Conservation (phyloP, 1,140 invertebrate genomes). For the Drosophila saltans region DNA sequence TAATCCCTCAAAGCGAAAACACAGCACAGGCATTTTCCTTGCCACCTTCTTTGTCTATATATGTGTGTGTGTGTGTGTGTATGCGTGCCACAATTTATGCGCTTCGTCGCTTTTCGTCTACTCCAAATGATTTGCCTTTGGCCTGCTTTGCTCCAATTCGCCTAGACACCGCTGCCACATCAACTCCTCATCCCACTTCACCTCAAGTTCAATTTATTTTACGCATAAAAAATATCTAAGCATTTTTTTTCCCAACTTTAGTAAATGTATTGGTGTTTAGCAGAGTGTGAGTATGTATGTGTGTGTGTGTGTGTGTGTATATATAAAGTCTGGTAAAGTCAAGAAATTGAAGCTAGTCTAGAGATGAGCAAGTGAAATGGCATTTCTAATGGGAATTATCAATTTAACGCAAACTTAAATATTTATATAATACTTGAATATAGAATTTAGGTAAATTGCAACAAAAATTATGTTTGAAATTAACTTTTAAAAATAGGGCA, state of each 20-base stretch:
- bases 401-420: background rate
- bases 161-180: background rate
- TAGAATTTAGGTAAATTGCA: background rate
- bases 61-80: conserved; percentile 6
- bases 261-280: conserved; percentile 56
- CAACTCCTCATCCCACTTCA: conserved; percentile 19
- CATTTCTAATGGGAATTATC: conserved; percentile 6
- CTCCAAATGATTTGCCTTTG: conserved; percentile 68
- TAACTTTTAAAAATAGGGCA: too few relatives aligned
- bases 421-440: background rate
- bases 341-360: conserved; percentile 44
- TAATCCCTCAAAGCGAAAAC: conserved; percentile 77
- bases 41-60: conserved; percentile 35
- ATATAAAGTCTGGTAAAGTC: conserved; percentile 35
- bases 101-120: conserved; percentile 78
- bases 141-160: conserved; percentile 1
- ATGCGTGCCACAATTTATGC: conserved; percentile 71
- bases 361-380: conserved; percentile 27
- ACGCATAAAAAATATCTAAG: conserved; percentile 73
- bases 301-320: conserved; percentile 18
- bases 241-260: conserved; percentile 39
- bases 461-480: background rate
- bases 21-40: conserved; percentile 57
- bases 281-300: background rate
- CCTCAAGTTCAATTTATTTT: conserved; percentile 75